Conservation (phyloP, 2,888 invertebrate genomes). For the Choreutis nemorana region DNA sequence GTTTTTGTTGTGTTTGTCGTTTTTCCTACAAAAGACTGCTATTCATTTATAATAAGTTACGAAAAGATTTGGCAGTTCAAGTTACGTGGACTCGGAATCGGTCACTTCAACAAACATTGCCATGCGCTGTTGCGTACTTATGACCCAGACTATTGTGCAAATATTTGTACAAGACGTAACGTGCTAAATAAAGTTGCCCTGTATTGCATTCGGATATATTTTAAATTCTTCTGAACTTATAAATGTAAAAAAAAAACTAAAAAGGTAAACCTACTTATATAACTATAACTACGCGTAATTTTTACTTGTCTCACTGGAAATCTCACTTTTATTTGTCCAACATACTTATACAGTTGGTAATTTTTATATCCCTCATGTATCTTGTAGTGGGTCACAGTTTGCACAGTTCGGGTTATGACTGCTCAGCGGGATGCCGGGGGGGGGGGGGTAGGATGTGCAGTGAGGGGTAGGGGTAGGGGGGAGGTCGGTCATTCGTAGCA, state of each 20-base stretch:
- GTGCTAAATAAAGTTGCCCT: not conserved
- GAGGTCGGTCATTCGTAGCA: conserved; percentile 65
- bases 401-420: conserved; percentile 56
- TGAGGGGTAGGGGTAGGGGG: conserved; percentile 22
- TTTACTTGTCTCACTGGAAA: too few relatives aligned
- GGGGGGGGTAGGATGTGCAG: conserved; percentile 10
- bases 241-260: too few relatives aligned
- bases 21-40: too few relatives aligned
- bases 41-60: too few relatives aligned
- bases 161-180: conserved; percentile 16
- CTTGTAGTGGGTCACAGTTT: conserved; percentile 61
- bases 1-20: conserved; percentile 22
- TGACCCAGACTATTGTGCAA: conserved; percentile 28
- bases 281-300: not conserved
- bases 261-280: conserved; percentile 9
- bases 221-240: too few relatives aligned
- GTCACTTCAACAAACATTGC: conserved; percentile 19
- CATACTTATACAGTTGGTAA: too few relatives aligned
- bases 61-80: conserved; percentile 32
- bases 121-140: conserved; percentile 34
- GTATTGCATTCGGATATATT: too few relatives aligned
- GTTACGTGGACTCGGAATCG: conserved; percentile 35
- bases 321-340: too few relatives aligned
- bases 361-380: too few relatives aligned
- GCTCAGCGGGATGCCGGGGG: conserved; percentile 21